Evolutionary conservation across 1,140 invertebrate genomes (phyloP).

Genomic region (Drosophila nebulosa): DNA sequence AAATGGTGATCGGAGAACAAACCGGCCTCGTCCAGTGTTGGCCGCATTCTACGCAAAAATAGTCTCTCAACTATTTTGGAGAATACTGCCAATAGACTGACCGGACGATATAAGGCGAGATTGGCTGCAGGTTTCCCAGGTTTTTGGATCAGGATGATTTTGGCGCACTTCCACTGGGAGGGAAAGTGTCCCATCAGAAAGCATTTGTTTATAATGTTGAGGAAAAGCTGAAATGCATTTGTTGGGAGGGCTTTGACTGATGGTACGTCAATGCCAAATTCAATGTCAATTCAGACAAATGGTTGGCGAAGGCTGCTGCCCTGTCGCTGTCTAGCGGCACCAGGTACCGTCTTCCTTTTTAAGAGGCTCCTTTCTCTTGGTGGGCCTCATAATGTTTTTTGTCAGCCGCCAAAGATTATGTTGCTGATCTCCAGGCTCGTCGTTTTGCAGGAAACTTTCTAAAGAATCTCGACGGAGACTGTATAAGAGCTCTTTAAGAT

Average conservation of each 20-base stretch:
- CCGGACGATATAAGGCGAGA: too few relatives aligned
- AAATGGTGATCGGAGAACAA: background rate
- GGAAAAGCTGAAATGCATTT: background rate
- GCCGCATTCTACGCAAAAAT: too few relatives aligned
- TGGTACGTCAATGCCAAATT: background rate
- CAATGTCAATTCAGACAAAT: background rate
- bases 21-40: too few relatives aligned
- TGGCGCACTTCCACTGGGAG: slow-evolving; percentile 6
- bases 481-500: background rate
- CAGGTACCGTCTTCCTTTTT: background rate
- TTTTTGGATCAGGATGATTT: slow-evolving; percentile 7
- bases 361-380: background rate
- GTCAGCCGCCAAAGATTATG: too few relatives aligned
- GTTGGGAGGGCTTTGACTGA: background rate
- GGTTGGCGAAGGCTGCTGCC: background rate
- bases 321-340: background rate
- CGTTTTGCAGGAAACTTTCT: background rate
- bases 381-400: background rate
- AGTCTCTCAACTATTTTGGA: too few relatives aligned
- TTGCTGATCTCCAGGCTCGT: too few relatives aligned
- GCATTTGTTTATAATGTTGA: background rate
- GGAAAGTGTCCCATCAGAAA: slow-evolving; percentile 8
- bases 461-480: background rate
- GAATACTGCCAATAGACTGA: too few relatives aligned
- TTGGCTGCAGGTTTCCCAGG: background rate